Evolutionary conservation across 1,140 invertebrate species (phyloP), one percentile per base, ranked within the genome.

Genomic region (Tetranychus cinnabarinus): DNA sequence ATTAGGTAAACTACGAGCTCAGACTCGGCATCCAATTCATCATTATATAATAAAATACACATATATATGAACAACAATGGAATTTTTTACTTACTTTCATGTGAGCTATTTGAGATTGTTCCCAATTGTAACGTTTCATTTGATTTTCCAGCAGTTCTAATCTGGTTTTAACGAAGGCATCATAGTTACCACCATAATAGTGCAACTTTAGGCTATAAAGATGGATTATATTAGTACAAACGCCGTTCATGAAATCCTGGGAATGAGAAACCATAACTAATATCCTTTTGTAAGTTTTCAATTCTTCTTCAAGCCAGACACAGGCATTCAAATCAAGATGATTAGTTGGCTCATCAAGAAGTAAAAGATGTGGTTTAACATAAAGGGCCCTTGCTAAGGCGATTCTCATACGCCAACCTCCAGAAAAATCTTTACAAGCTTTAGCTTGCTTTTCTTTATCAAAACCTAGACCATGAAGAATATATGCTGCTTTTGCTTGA

Each of bases 341-440:
- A 68, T 82, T 82, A 6, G 80, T 81, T 0, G 81, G 81, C 67
- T 82, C 81, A 67, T 79, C 77, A 35, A 78, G 67, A 3, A 77
- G 66, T 7, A 78, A 65, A 7, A 78, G 60, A 61, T 77, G 74
- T 13, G 76, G 76, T 59, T 75, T 74, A 33, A 78, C 68, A 65
- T 74, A 78, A 10, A 77, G 67, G 39, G 77, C 74, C 52, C 75
- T 68, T n/a, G 96, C 96, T 36, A 99, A 75, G n/a, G 93, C 88
- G 68, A 99, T 97, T 68, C 96, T 78, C 96, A 99, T 99, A 61
- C 96, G 79, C 96, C 96, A 99, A 70, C 96, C 95, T 78, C 81
- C 91, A 59, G 88, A 93, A 71, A 96, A 97, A 70, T 96, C 90
- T 78, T 88, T 93, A 62, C 88, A 78, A 78, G 84, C 79, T 69